phyloP scores from a whole-genome alignment of 2,113 vertebrate genomes.

The Leucoraja erinaceus region DNA sequence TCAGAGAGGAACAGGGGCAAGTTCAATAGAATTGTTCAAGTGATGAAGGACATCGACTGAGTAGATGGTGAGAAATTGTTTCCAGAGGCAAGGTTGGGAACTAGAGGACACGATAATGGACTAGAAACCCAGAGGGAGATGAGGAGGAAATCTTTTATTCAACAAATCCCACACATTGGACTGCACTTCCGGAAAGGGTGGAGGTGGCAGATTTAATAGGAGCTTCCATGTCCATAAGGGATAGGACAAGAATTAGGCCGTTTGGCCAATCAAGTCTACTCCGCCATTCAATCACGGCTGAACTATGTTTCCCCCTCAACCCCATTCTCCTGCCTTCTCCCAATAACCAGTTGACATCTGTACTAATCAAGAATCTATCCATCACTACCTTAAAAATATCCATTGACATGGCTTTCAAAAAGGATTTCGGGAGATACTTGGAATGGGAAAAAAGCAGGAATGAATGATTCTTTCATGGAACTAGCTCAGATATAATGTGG shows the following conservation, averaged over 20 bases:
- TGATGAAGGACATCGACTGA: background rate
- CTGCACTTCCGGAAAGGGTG: background rate
- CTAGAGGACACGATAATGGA: background rate
- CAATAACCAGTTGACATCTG: too few relatives aligned
- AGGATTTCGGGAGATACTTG: background rate
- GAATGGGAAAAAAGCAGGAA: background rate
- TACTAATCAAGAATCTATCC: too few relatives aligned
- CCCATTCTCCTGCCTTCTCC: too few relatives aligned
- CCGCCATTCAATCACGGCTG: too few relatives aligned
- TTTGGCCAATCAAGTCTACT: too few relatives aligned
- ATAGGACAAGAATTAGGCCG: too few relatives aligned
- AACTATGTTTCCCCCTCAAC: too few relatives aligned
- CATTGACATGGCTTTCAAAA: background rate
- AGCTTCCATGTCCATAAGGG: background rate
- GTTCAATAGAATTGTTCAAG: background rate
- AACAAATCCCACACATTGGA: background rate
- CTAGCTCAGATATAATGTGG: background rate
- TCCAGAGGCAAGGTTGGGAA: background rate
- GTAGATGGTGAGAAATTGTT: background rate
- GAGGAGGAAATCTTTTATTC: background rate
- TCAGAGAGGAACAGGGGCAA: background rate
- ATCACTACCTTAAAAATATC: too few relatives aligned
- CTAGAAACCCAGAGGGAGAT: background rate
- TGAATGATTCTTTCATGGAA: background rate
- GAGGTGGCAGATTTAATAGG: background rate